A percentile compares a stretch with the other conserved stretches of the same genome.
Evolutionary conservation across 2,113 vertebrate species (phyloP).

Genomic region (Steatornis caripensis): DNA sequence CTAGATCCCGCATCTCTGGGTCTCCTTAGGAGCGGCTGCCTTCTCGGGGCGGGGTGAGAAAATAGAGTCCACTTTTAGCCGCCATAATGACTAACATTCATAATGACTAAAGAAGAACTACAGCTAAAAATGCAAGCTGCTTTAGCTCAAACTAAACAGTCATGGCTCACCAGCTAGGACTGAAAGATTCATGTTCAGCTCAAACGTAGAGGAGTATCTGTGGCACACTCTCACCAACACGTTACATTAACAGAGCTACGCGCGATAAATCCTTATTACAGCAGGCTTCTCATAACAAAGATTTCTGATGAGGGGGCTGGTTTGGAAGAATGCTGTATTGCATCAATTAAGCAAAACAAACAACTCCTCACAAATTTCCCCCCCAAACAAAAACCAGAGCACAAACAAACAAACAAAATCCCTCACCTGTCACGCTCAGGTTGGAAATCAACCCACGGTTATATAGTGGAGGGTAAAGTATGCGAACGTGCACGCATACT

Average conservation of each 20-base stretch:
- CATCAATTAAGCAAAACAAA: constrained; percentile 38
- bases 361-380: background rate
- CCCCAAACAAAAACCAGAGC: background rate
- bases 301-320: constrained; percentile 13
- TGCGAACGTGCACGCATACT: rapidly evolving
- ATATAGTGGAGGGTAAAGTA: background rate
- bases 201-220: constrained; percentile 23
- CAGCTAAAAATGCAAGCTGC: constrained; percentile 39
- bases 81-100: background rate
- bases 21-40: background rate
- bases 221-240: background rate
- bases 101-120: constrained; percentile 23
- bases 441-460: background rate
- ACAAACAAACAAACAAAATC: background rate
- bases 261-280: background rate
- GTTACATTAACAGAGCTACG: background rate
- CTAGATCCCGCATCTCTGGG: rapidly evolving
- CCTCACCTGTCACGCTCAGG: background rate
- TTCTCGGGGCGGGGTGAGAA: background rate
- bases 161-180: background rate
- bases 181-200: constrained; percentile 11
- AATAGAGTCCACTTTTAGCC: background rate
- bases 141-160: constrained; percentile 8
- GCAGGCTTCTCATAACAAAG: background rate
- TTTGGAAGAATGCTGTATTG: constrained; percentile 20